Evolutionary conservation across 2,113 vertebrate species (phyloP).

Genomic region (Raphicerus campestris): DNA sequence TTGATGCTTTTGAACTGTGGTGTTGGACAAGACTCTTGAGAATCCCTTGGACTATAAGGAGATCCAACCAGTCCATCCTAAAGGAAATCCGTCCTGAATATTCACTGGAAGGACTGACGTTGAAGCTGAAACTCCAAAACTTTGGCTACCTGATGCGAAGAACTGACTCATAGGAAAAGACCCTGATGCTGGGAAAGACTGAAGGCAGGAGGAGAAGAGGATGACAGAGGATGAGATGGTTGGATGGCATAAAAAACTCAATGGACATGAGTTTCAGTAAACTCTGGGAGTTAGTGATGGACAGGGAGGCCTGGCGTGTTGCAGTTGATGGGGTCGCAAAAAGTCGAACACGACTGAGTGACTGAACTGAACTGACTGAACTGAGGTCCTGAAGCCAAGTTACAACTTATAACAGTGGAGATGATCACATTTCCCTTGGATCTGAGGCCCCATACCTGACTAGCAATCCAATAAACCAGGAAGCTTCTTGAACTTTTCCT

Average conservation of each 20-base stretch:
- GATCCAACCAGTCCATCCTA: background rate
- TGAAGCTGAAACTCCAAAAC: background rate
- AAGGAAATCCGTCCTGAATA: background rate
- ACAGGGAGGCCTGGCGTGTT: background rate
- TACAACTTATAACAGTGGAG: background rate
- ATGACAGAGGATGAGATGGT: background rate
- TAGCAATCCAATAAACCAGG: background rate
- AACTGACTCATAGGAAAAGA: background rate
- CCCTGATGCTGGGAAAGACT: background rate
- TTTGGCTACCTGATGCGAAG: background rate
- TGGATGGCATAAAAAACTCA: background rate
- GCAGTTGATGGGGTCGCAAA: background rate
- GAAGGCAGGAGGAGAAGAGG: background rate
- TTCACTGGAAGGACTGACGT: background rate
- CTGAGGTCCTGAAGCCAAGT: background rate
- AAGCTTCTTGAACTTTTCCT: background rate
- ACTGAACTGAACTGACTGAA: background rate
- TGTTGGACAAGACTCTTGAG: background rate
- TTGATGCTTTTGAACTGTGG: background rate
- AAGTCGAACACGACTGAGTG: background rate
- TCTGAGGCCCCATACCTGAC: background rate
- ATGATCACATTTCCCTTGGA: background rate
- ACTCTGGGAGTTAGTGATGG: background rate
- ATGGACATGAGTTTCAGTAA: background rate
- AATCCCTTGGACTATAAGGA: background rate